Base-by-base conservation (phyloP, 1,140 invertebrate species). In the Dreissena rostriformis region DNA sequence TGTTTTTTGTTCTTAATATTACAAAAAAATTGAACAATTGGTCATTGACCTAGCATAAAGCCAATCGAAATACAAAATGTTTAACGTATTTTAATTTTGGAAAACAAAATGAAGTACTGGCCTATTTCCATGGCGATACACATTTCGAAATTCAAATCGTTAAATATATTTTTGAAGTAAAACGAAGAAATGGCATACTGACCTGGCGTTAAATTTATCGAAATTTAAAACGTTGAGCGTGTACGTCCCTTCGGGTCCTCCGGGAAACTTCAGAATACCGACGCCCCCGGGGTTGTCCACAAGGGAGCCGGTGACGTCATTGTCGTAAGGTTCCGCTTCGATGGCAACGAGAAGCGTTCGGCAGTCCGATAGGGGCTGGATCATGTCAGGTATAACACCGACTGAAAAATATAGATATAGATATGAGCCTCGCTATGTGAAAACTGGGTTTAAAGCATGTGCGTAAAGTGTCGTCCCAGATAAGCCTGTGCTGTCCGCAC, bases 351-450 rank as follows among this genome's bases (percentile, higher is more conserved):
- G 61, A 19, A 88, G 7, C 28, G 55, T 71, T 15, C 55, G 72
- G 19, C 87, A 88, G 57, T 85, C 82, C 12, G 66, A 19, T 7
- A 81, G 84, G 12, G 82, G 61, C 12, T 57, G 52, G 10, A 88
- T 49, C 85, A 86, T 88, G 51, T 86, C 85, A 10, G 87, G 85
- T 14, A 77, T 22, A 19, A 49, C 39, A 8, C 87, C 87, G 11
- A 88, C 87, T 88, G 53, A 7, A 75, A 85, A 55, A 65, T 26
- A 51, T n/a, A n/a, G n/a, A n/a, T n/a, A n/a, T n/a, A n/a, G n/a
- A n/a, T n/a, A n/a, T n/a, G n/a, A n/a, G n/a, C n/a, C n/a, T n/a
- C n/a, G n/a, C n/a, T n/a, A n/a, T n/a, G n/a, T n/a, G n/a, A n/a
- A n/a, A n/a, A n/a, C n/a, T n/a, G n/a, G n/a, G n/a, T n/a, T n/a